These are phyloP conservation scores for Pomatostomus ruficeps DNA, from an alignment of 2,113 vertebrate genomes.

Conservation along the genomic window DNA sequence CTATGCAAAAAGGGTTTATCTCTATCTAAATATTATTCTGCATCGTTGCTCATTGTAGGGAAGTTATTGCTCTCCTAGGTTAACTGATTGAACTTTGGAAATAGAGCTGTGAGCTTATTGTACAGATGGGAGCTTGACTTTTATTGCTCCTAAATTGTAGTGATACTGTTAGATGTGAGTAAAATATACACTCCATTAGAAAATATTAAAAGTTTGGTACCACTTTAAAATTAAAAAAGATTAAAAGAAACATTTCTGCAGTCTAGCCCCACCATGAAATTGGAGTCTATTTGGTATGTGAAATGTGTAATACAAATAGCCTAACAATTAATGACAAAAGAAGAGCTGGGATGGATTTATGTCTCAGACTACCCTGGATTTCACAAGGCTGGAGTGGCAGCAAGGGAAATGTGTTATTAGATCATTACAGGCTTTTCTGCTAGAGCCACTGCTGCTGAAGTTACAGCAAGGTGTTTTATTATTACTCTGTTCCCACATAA, in stretches of 20 bases:
- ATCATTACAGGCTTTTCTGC: conserved; percentile 16
- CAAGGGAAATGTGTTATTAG: conserved; percentile 29
- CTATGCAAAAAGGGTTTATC: conserved; percentile 72
- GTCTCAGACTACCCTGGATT: background rate
- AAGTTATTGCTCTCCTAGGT: conserved; percentile 71
- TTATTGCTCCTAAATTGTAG: conserved; percentile 61
- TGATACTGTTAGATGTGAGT: conserved; percentile 63
- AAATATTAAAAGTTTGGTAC: conserved; percentile 67
- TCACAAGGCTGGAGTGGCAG: background rate
- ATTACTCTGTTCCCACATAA: background rate
- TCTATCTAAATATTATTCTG: conserved; percentile 69
- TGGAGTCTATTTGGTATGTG: conserved; percentile 60
- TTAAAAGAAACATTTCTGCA: conserved; percentile 59
- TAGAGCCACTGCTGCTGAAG: background rate
- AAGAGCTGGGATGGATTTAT: conserved; percentile 20
- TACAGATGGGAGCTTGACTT: conserved; percentile 49
- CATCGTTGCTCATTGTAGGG: conserved; percentile 63
- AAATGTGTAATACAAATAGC: conserved; percentile 55
- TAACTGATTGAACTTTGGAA: conserved; percentile 75
- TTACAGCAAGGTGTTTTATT: background rate
- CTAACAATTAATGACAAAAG: conserved; percentile 44
- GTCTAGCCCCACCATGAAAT: conserved; percentile 65
- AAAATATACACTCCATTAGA: conserved; percentile 60
- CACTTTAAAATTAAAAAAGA: conserved; percentile 66
- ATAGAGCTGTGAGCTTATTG: conserved; percentile 64